Evolutionary conservation across 2,113 vertebrate genomes (phyloP).

Genomic region (Percina caprodes): DNA sequence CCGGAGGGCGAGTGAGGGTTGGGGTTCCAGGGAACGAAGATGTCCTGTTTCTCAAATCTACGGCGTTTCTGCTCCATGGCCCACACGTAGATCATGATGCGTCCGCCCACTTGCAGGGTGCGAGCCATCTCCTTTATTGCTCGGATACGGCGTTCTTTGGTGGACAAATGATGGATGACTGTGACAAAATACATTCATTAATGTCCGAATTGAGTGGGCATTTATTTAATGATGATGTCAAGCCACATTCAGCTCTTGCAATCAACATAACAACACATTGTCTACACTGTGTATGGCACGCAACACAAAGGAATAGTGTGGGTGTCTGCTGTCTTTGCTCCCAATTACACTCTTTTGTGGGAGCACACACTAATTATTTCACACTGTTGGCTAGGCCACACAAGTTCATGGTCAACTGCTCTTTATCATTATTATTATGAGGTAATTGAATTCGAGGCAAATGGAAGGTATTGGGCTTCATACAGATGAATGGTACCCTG

Average conservation of each 20-base stretch:
- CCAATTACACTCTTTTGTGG: conserved; percentile 43
- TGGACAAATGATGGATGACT: conserved; percentile 88
- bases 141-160: conserved; percentile 77
- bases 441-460: conserved; percentile 25
- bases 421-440: conserved; percentile 45
- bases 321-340: conserved; percentile 18
- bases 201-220: conserved; percentile 5
- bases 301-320: conserved; percentile 31
- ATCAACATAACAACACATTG: conserved; percentile 19
- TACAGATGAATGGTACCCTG: no score
- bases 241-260: conserved; percentile 17
- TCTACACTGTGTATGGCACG: conserved; percentile 3
- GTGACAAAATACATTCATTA: conserved; percentile 38
- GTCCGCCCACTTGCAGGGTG: conserved; percentile 85
- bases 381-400: conserved; percentile 58
- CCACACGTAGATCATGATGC: conserved; percentile 91
- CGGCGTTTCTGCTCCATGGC: conserved; percentile 88
- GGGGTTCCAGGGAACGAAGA: conserved; percentile 87
- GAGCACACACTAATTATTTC: conserved; percentile 46
- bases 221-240: conserved; percentile 10
- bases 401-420: conserved; percentile 39
- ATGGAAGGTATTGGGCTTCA: conserved; percentile 16
- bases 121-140: conserved; percentile 87
- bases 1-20: conserved; percentile 70
- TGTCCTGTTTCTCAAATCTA: conserved; percentile 88